Base-by-base conservation (phyloP, 64 coral and sea anemone genomes). In the Montipora cactus region DNA sequence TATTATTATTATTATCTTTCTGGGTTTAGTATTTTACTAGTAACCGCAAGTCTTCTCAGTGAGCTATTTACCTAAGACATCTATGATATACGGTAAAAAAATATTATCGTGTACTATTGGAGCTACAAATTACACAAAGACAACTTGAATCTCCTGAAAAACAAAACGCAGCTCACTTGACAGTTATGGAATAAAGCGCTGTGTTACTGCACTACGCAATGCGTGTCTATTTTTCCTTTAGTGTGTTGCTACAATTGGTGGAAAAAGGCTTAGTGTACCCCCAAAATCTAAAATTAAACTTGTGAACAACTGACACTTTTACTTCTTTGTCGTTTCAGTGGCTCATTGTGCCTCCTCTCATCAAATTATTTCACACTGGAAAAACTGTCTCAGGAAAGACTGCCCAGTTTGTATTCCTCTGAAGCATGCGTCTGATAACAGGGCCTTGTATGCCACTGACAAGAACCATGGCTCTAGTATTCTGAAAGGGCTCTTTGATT, bases 291-390 rank as follows among this genome's bases (percentile, higher is more conserved):
- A 11, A 64, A 3, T 64, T 13, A 64, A 13, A 20, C 16, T 45
- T 21, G 18, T n/a, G 19, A 15, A 53, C 11, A 25, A 20, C 52
- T 37, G 21, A 6, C 3, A 25, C 3, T 81, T 2, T 25, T 59
- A 8, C 1, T 5, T 58, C 52, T 76, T 87, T 87, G 12, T 77
- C 72, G 50, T 87, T 88, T 13, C 67, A 99, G 98, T 96, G 48
- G 95, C 98, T 64, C 98, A 99, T 90, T 99, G 98, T 94, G 98
- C 98, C 74, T 99, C 98, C 49, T 99, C 95, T 67, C 83, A 95
- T 67, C 95, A 96, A 90, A 99, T 99, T 18, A 99, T 99, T 96
- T 99, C 98, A 19, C 98, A 99, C 59, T 99, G 98, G 98, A 99
- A 99, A 91, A 99, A 96, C 66, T 99, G 98, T 49, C 80, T 94